These are phyloP conservation scores for Actinopyga echinites DNA, from an alignment of 53 echinoderm and acorn worm species.

Conservation along the genomic window DNA sequence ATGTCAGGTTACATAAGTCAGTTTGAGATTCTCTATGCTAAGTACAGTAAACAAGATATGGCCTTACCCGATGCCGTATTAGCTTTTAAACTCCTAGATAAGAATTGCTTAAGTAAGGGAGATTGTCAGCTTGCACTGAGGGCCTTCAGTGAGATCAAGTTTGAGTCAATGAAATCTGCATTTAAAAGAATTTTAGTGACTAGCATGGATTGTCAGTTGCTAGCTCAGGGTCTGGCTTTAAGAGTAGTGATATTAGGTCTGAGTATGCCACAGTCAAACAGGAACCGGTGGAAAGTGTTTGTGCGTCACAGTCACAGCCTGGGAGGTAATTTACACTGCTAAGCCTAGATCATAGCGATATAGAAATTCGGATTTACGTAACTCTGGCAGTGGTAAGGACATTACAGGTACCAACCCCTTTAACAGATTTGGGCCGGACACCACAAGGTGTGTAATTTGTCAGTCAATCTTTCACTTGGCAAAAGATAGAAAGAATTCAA, in stretches of 20 bases:
- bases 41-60: background rate
- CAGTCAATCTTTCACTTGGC: slow-evolving; percentile 30
- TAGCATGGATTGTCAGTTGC: too few relatives aligned
- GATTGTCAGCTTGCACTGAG: slow-evolving; percentile 35
- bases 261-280: too few relatives aligned
- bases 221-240: too few relatives aligned
- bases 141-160: slow-evolving; percentile 38
- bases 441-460: slow-evolving; percentile 11
- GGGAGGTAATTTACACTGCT: background rate
- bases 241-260: too few relatives aligned
- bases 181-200: slow-evolving; percentile 23
- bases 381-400: background rate
- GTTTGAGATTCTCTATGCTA: slow-evolving; percentile 17
- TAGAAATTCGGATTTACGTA: background rate
- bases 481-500: background rate
- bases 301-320: background rate
- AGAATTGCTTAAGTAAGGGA: background rate
- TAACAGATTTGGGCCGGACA: slow-evolving; percentile 27
- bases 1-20: slow-evolving; percentile 26
- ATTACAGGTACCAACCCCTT: slow-evolving; percentile 8
- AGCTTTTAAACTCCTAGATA: slow-evolving; percentile 30
- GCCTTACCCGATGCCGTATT: background rate
- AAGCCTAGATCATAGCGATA: background rate
- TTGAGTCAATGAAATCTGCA: slow-evolving; percentile 40
- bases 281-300: background rate